Evolutionary conservation across 2,888 invertebrate species (phyloP).

Genomic region (Ichneumoninae sp.): DNA sequence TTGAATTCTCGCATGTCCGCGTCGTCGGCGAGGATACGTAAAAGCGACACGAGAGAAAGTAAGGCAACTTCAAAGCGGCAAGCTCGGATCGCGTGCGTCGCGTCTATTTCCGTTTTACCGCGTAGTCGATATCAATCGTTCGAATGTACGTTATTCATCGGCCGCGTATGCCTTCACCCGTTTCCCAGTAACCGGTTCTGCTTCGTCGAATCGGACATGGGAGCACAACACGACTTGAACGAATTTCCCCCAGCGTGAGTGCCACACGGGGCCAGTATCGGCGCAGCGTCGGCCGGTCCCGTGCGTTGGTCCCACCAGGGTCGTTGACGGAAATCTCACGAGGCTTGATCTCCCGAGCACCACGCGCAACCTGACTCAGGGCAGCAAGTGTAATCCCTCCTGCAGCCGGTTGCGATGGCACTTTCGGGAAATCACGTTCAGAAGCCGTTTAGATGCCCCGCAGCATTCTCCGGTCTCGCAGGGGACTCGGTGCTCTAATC

Average conservation of each 20-base stretch:
- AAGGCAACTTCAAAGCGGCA: conserved; percentile 25
- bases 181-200: background rate
- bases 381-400: background rate
- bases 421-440: conserved; percentile 60
- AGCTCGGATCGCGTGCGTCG: conserved; percentile 62
- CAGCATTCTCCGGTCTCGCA: conserved; percentile 19
- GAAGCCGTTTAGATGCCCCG: conserved; percentile 44
- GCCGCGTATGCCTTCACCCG: conserved; percentile 8
- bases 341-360: conserved; percentile 10
- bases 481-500: conserved; percentile 47
- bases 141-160: conserved; percentile 1
- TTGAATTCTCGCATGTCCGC: conserved; percentile 62
- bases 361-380: background rate
- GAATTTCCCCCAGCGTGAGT: background rate
- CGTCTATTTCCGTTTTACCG: conserved; percentile 60
- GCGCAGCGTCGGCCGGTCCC: no score
- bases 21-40: background rate
- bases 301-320: background rate
- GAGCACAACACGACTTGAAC: conserved; percentile 22
- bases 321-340: conserved; percentile 10
- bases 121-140: conserved; percentile 53
- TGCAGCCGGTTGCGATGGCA: conserved; percentile 14
- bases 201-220: conserved; percentile 19
- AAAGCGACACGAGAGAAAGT: conserved; percentile 21
- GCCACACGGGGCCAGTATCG: background rate